Evolutionary conservation across 2,113 vertebrate species (phyloP), one percentile per base, ranked within the genome.

Genomic region (Channa argus): DNA sequence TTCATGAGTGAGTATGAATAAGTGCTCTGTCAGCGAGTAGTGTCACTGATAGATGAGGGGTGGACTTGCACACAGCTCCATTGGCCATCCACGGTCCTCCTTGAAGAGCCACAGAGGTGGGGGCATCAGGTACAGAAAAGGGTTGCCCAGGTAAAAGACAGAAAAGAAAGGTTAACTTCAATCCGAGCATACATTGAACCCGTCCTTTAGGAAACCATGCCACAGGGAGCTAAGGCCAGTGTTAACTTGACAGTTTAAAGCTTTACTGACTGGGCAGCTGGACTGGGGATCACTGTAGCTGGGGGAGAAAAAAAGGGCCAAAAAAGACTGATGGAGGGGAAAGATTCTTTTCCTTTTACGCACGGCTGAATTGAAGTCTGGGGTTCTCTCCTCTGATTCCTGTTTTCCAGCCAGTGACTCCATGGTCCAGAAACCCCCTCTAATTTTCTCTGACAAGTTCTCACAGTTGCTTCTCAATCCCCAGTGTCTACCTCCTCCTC

Each of bases 21-120:
- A 97, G 94, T 92, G 86, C 94, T 92, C 92, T 97, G 96, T 96
- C 96, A 95, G 93, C 89, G 79, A 73, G 85, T 72, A 64, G 83
- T 92, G 95, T 94, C 96, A 94, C 94, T 97, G 97, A 96, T 95
- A 93, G 94, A 97, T 97, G 88, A 93, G 92, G 74, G 88, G 80
- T 91, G 80, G 91, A 92, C 92, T 90, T 87, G 66, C 75, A 8
- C 47, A 82, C 84, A 90, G 55, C 91, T 92, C 92, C 91, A 84
- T 84, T 85, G 82, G 65, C 78, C 62, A 87, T 77, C 82, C 52
- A 67, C 15, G 12, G 75, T 50, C 89, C 84, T 89, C 90, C 33
- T 80, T 83, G 79, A 75, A 91, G 86, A 86, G 90, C 38, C 84
- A 47, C 58, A 82, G 75, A 87, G 43, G 39, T 14, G 62, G 77